phyloP scores from a whole-genome alignment of 2,113 vertebrate genomes.

The Telmatochromis brachygnathus region DNA sequence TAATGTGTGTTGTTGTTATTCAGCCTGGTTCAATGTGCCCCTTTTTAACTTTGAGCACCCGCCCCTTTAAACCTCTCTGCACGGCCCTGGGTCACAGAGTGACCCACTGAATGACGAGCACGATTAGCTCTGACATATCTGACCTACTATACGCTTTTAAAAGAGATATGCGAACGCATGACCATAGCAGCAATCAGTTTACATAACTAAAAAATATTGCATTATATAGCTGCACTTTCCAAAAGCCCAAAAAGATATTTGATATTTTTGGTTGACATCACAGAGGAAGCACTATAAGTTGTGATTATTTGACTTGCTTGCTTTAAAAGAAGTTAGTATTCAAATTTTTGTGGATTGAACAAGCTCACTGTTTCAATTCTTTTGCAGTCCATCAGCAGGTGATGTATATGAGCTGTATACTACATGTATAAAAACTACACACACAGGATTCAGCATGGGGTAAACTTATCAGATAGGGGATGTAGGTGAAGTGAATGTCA shows the following conservation, averaged over 20 bases:
- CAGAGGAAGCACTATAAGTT: background rate
- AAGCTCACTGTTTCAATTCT: background rate
- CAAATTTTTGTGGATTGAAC: background rate
- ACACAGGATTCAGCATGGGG: background rate
- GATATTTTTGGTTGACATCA: background rate
- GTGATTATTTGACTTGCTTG: background rate
- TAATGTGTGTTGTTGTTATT: too few species aligned
- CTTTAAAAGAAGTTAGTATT: background rate
- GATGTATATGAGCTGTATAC: background rate
- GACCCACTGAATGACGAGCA: background rate
- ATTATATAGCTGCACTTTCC: background rate
- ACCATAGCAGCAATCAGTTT: background rate
- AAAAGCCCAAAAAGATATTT: background rate
- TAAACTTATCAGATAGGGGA: conserved; percentile 19
- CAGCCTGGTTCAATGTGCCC: too few species aligned
- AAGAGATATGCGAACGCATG: background rate
- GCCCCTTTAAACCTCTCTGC: too few species aligned
- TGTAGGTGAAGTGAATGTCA: conserved; percentile 41
- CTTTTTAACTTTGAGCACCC: too few species aligned
- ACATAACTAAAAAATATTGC: background rate
- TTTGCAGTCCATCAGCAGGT: background rate
- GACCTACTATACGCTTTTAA: background rate
- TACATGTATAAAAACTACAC: background rate
- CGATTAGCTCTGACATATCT: background rate
- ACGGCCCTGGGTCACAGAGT: background rate